Evolutionary conservation across 1,140 invertebrate species (phyloP), one percentile per base, ranked within the genome.

Genomic region (Aphelenchoides besseyi): DNA sequence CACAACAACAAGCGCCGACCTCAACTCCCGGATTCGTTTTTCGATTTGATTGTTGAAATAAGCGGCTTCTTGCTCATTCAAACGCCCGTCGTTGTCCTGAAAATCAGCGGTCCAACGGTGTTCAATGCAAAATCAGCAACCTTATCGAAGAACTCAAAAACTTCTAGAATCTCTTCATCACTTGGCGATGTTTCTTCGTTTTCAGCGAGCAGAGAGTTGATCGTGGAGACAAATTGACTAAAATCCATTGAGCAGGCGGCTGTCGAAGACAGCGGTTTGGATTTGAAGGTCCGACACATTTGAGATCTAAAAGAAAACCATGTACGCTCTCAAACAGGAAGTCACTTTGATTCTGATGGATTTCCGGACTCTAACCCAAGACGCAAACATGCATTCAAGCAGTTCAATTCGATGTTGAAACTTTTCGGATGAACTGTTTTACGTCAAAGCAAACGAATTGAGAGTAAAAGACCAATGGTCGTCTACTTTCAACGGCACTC

Each of bases 1-100:
- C 57, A 98, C 92, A 71, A 97, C 90, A 30, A 98, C 86, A 81
- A 97, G 91, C n/a, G 91, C 94, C 41, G 36, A 70, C n/a, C 61
- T 30, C 9, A 74, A 35, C 9, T 18, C 74, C 30, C 73, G 72
- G 9, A 74, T 57, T 26, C 29, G 18, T 1, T 70, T 18, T 64
- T 77, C 54, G 41, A 74, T 23, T 18, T 37, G 32, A 28, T 53
- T 28, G 64, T 74, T 75, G 32, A 61, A 30, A 33, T 18, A 23
- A 2, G 52, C 32, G 29, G 35, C 33, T 77, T 74, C 73, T 23
- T 12, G 26, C 18, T 30, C 26, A 26, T 28, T 52, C 61, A 74
- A 29, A 23, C 30, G 33, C 3, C 73, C 73, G 37, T 74, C 73
- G 32, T 36, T 36, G 64, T 74, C 73, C 73, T 74, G 52, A 72